Evolutionary conservation across 1,140 invertebrate genomes (phyloP), one percentile per base, ranked within the genome.

Genomic region (Drosophila pachea): DNA sequence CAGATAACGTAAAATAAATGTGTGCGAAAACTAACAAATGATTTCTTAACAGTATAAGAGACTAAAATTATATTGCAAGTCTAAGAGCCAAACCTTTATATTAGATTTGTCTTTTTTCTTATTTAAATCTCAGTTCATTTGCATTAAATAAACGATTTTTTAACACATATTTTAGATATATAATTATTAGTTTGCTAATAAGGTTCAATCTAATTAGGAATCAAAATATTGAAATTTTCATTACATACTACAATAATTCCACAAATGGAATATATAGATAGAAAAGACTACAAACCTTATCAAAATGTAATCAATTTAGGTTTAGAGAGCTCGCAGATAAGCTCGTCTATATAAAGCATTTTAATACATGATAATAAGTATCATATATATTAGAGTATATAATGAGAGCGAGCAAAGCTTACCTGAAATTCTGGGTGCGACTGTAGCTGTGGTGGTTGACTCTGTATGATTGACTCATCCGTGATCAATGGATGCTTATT

Each of bases 391-490:
- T n/a, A 32, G 56, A 60, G 12, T 29, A 47, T 7, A 48, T 29
- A 63, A 40, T 45, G n/a, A 52, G 29, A 33, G 2, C 49, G 22
- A 47, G 35, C 31, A 7, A 8, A 9, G 40, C 78, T 78, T 53
- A 88, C 87, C 79, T 87, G 84, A 52, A 87, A 82, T 45, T 88
- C 87, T 3, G 78, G 74, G 22, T 22, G 22, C 22, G 22, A 22
- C 58, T 78, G 77, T n/a, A 53, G 61, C 9, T 88, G 83, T 3
- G 83, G 87, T 0, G 87, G 87, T 29, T 88, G 87, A 52, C 87
- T 88, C 43, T 82, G 76, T 40, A 88, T 88, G 16, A 88, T 88
- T 2, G 87, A 88, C 16, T 88, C 79, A 55, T 88, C 87, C 31
- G 68, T 76, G 29, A 88, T 74, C 22, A 79, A 22, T 5, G 86